Base-by-base conservation (phyloP, 2,113 vertebrate genomes). In the Brachypodius melanocephalos region DNA sequence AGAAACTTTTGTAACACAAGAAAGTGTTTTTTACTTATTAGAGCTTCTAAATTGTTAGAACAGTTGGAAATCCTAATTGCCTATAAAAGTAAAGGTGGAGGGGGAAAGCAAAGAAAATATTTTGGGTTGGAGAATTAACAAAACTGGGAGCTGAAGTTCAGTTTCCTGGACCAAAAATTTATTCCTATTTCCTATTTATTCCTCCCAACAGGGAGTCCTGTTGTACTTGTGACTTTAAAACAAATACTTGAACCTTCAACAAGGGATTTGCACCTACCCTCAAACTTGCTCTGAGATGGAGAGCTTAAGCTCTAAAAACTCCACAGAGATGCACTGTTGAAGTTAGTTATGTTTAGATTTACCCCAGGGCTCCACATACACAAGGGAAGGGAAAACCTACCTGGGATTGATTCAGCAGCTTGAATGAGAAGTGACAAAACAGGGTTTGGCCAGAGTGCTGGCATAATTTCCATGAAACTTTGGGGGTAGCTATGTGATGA, bases 21-120 rank as follows among this genome's bases (percentile, higher is more conserved):
- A 67, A 93, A 90, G 54, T 76, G 51, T 85, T 96, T 96, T 95
- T 93, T 88, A 79, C 61, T 26, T 92, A 62, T 52, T 76, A 87
- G 36, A 80, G 36, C 7, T n/a, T 82, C 74, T 93, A 93, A 95
- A 91, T 67, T 71, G 86, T 81, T 88, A 57, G 29, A 88, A 81
- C 73, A 95, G 58, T 88, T 92, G 88, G 93, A 90, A 96, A 91
- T 72, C 77, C 55, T 88, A 68, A 93, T 85, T 78, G 72, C 32
- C 43, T 55, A 78, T 66, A 58, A 46, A 51, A 90, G 63, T 76
- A 20, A 52, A 75, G 36, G 25, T 20, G 42, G 20, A 26, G 36
- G 25, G 22, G 42, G 20, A 26, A 8, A 58, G 38, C 8, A 4
- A 69, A 91, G 43, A 63, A 81, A 91, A 68, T 1, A 38, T 72